phyloP scores from a whole-genome alignment of 23 tunicate genomes.

The Clavelina lepadiformis region DNA sequence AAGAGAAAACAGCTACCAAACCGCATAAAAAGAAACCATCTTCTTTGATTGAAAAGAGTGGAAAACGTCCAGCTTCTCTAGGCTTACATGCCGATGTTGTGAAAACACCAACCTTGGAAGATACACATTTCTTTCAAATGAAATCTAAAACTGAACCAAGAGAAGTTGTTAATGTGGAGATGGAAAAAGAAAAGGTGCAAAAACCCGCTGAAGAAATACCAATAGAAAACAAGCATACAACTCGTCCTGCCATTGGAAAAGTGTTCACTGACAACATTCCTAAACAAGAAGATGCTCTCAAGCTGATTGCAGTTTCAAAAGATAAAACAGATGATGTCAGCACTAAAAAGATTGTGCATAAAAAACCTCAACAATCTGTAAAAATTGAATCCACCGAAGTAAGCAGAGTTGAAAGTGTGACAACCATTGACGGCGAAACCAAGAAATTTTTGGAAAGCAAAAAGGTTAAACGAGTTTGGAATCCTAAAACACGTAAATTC shows the following conservation, averaged over 20 bases:
- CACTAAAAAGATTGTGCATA: too few species aligned
- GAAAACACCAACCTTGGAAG: background rate
- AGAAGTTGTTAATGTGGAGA: too few species aligned
- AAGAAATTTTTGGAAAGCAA: conserved; percentile 3
- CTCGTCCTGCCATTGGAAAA: too few species aligned
- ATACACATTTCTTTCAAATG: too few species aligned
- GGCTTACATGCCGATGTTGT: background rate
- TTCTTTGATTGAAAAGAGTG: too few species aligned
- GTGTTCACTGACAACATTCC: too few species aligned
- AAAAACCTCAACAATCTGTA: background rate
- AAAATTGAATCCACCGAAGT: background rate
- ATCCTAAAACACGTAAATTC: conserved; percentile 30
- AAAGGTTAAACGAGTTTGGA: conserved; percentile 26
- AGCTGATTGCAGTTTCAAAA: too few species aligned
- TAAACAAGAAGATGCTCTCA: too few species aligned
- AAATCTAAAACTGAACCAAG: too few species aligned
- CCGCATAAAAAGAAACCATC: background rate
- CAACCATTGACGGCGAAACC: background rate
- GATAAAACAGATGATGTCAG: too few species aligned
- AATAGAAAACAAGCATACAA: too few species aligned
- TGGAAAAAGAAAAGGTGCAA: background rate
- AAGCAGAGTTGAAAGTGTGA: background rate
- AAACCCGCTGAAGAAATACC: conserved; percentile 1
- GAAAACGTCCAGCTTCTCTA: background rate
- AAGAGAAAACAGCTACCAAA: too few species aligned